Conservation (phyloP, 1,140 invertebrate genomes). For the Neelides sp. region DNA sequence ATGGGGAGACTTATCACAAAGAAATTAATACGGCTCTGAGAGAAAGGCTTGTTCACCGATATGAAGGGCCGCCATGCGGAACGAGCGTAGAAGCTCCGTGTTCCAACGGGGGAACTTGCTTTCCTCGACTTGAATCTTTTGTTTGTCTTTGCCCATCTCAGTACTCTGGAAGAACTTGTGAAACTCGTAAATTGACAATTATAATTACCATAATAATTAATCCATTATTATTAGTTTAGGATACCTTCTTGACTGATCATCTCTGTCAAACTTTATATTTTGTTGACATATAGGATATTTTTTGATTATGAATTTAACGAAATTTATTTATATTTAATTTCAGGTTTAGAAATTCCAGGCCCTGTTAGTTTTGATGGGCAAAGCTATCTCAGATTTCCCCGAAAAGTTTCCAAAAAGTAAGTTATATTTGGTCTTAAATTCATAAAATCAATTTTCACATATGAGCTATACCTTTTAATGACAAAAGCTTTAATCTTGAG, state of each 20-base stretch:
- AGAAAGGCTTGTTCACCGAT: constrained; percentile 44
- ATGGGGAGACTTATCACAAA: constrained; percentile 48
- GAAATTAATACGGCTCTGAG: constrained; percentile 38
- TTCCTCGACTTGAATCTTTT: constrained; percentile 53
- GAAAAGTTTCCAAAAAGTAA: constrained; percentile 48
- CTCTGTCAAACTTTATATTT: constrained; percentile 7
- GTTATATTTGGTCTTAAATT: constrained; percentile 27
- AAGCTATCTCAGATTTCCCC: constrained; percentile 49
- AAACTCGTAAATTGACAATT: constrained; percentile 47
- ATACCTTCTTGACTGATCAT: background rate
- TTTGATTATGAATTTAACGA: too few species aligned
- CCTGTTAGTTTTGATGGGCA: constrained; percentile 51
- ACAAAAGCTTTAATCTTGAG: too few species aligned
- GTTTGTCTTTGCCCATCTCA: constrained; percentile 54
- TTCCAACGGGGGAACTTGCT: constrained; percentile 59
- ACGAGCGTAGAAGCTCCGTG: constrained; percentile 48
- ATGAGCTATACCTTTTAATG: background rate
- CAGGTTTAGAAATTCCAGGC: constrained; percentile 39
- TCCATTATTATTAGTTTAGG: background rate
- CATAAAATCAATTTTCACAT: too few species aligned
- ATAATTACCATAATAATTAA: constrained; percentile 1
- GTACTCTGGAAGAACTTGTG: constrained; percentile 56
- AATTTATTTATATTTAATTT: constrained; percentile 34
- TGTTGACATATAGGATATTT: background rate
- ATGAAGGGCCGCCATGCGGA: constrained; percentile 56